A percentile compares a stretch with the other conserved stretches of the same genome.
These are phyloP conservation scores for Drosophila nr. perissopoda DNA, from an alignment of 2,888 invertebrate genomes.

Conservation along the genomic window DNA sequence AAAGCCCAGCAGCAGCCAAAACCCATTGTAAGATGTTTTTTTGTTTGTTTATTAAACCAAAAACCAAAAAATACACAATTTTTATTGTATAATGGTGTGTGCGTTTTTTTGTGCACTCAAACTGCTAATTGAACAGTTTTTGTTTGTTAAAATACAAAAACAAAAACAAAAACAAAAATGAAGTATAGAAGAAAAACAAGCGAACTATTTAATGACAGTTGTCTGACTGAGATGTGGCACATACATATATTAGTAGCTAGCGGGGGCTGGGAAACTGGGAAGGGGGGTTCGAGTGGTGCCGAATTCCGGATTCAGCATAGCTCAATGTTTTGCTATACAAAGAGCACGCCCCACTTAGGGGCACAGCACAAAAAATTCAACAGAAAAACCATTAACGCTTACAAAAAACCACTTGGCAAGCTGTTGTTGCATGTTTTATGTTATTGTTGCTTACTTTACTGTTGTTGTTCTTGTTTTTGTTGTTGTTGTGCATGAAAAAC, in stretches of 20 bases:
- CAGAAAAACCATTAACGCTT: slow-evolving; percentile 70
- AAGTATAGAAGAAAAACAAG: slow-evolving; percentile 15
- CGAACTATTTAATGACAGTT: slow-evolving; percentile 60
- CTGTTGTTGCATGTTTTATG: slow-evolving; percentile 17
- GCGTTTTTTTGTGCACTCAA: slow-evolving; percentile 22
- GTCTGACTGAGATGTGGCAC: background rate
- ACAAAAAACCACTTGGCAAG: slow-evolving; percentile 51
- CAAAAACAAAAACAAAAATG: slow-evolving; percentile 20
- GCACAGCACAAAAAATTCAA: slow-evolving; percentile 56
- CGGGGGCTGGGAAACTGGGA: background rate
- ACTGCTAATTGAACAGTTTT: slow-evolving; percentile 69
- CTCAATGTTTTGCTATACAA: slow-evolving; percentile 65
- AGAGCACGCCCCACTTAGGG: slow-evolving; percentile 65
- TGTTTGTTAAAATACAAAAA: slow-evolving; percentile 53
- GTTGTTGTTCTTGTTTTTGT: slow-evolving; percentile 33
- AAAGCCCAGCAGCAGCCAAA: slow-evolving; percentile 15
- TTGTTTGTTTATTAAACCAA: background rate
- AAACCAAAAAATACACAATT: slow-evolving; percentile 2
- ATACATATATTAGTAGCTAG: background rate
- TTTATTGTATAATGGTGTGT: slow-evolving; percentile 18
- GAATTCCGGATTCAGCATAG: slow-evolving; percentile 51
- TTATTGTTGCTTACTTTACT: slow-evolving; percentile 4
- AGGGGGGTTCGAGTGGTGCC: slow-evolving; percentile 8
- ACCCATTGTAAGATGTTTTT: slow-evolving; percentile 27
- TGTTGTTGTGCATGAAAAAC: slow-evolving; percentile 59